These are phyloP conservation scores for Hemicentrotus pulcherrimus DNA, from an alignment of 35 echinoderm and acorn worm species.

Conservation along the genomic window DNA sequence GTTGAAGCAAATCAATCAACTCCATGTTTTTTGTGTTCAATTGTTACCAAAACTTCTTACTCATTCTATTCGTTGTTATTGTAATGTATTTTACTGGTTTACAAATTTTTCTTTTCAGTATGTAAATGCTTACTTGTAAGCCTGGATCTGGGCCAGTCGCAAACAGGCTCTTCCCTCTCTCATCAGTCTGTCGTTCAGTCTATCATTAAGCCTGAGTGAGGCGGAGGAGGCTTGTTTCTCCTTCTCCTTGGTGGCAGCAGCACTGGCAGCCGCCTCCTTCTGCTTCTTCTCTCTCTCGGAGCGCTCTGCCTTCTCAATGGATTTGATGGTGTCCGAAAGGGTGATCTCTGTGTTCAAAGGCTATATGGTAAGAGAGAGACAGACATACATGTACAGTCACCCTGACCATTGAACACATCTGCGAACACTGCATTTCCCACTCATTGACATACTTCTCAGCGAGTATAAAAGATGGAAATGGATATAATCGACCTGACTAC, in stretches of 20 bases:
- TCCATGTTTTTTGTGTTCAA: no score
- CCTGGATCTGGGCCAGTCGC: constrained; percentile 86
- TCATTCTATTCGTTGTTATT: no score
- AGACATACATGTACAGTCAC: not conserved
- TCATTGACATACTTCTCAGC: no score
- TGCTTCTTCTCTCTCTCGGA: constrained; percentile 7
- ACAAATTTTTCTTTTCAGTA: no score
- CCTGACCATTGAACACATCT: no score
- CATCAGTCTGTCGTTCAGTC: constrained; percentile 84
- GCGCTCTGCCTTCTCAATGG: constrained; percentile 10
- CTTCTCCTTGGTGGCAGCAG: constrained; percentile 14
- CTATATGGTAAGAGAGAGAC: not conserved
- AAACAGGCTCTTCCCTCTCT: constrained; percentile 78
- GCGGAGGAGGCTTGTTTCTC: not conserved
- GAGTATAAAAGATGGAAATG: no score
- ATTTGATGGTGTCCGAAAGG: constrained; percentile 8
- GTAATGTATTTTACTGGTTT: no score
- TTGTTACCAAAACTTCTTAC: no score
- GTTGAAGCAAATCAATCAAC: no score
- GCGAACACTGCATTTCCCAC: no score
- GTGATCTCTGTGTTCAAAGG: constrained; percentile 29
- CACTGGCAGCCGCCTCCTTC: not conserved
- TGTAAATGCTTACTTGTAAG: constrained; percentile 71
- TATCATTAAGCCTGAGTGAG: constrained; percentile 55
- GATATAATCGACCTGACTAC: no score